These are phyloP conservation scores for Rhabdomys dilectus DNA, from an alignment of 2,113 vertebrate species.

Conservation along the genomic window DNA sequence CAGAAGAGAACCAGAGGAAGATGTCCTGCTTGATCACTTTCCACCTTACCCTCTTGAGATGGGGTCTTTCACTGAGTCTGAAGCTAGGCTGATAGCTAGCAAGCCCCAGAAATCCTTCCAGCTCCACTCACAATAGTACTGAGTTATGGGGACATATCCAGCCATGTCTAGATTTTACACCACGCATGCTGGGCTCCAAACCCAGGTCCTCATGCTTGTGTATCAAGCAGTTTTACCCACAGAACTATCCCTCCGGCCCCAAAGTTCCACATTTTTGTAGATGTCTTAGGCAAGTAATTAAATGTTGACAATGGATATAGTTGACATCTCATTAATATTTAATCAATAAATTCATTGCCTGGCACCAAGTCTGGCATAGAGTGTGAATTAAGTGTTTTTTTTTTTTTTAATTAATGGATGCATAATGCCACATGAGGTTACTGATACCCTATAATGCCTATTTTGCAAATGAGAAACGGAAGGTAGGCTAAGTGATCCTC, in stretches of 20 bases:
- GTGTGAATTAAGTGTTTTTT: constrained; percentile 1
- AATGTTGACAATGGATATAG: background rate
- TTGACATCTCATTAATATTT: background rate
- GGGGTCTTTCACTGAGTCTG: background rate
- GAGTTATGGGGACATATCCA: background rate
- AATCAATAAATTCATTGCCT: constrained; percentile 24
- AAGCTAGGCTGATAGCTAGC: background rate
- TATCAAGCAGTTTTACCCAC: background rate
- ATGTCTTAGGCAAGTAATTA: constrained; percentile 25
- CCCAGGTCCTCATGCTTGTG: background rate
- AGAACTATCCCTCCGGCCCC: background rate
- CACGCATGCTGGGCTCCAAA: background rate
- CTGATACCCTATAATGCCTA: background rate
- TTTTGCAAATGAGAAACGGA: constrained; percentile 37
- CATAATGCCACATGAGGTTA: background rate
- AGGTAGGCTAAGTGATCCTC: background rate
- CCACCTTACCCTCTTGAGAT: background rate
- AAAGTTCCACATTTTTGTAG: background rate
- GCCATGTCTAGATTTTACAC: background rate
- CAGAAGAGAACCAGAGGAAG: background rate
- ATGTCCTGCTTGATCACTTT: background rate
- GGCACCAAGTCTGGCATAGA: background rate
- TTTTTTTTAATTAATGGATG: background rate
- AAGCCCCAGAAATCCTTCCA: background rate
- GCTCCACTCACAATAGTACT: no score